A percentile compares a stretch with the other conserved stretches of the same genome.
Evolutionary conservation across 1,140 invertebrate species (phyloP).

Genomic region (Manduca sexta): DNA sequence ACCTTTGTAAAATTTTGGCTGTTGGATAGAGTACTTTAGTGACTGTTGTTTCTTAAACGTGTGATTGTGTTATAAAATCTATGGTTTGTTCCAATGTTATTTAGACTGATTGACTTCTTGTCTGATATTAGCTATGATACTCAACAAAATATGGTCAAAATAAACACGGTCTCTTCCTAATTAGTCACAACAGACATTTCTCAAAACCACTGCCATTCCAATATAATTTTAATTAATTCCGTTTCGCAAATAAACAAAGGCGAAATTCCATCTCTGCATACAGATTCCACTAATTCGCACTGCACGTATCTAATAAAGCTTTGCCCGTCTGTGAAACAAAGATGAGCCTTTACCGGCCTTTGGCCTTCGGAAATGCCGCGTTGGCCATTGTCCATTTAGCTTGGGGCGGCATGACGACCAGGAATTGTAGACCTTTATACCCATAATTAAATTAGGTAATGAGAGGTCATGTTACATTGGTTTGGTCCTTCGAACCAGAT

Average conservation of each 20-base stretch:
- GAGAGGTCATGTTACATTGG: slow-evolving; percentile 42
- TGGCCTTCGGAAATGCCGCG: slow-evolving; percentile 36
- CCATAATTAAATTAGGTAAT: slow-evolving; percentile 14
- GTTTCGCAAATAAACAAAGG: slow-evolving; percentile 25
- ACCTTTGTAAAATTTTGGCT: too few relatives aligned
- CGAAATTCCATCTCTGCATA: slow-evolving; percentile 27
- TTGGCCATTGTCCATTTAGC: slow-evolving; percentile 59
- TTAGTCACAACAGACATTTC: too few relatives aligned
- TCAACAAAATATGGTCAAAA: too few relatives aligned
- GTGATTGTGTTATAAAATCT: too few relatives aligned
- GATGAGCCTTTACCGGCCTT: slow-evolving; percentile 34
- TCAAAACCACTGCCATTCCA: too few relatives aligned
- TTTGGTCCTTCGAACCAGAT: slow-evolving; percentile 48
- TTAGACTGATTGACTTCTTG: too few relatives aligned
- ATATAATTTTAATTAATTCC: slow-evolving; percentile 36
- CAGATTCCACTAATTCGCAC: slow-evolving; percentile 30
- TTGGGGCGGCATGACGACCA: slow-evolving; percentile 22
- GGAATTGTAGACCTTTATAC: slow-evolving; percentile 23
- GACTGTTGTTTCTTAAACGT: too few relatives aligned
- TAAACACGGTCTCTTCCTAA: too few relatives aligned
- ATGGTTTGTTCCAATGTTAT: too few relatives aligned
- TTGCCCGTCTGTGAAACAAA: slow-evolving; percentile 45
- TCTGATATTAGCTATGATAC: too few relatives aligned
- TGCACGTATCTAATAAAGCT: slow-evolving; percentile 35
- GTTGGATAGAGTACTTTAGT: too few relatives aligned